Base-by-base conservation (phyloP, 1,140 invertebrate species). In the Ladona fulva region DNA sequence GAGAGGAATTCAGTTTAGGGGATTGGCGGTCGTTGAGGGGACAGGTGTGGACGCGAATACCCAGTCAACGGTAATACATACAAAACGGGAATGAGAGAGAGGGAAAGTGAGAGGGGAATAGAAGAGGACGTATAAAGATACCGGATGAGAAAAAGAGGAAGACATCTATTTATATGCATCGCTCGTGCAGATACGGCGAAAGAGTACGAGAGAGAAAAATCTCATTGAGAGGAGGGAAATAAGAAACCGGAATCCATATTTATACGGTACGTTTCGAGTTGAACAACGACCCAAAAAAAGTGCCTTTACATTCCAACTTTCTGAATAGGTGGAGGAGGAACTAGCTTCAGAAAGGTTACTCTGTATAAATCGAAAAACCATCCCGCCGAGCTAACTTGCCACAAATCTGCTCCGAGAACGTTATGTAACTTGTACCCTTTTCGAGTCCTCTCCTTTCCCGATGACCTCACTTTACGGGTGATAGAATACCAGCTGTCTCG, bases 11-110 rank as follows among this genome's bases (percentile, higher is more conserved):
- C 14, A 19, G 16, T 66, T 22, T 22, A 22, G 12, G 52, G 52
- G 3, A 22, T 22, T 12, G 52, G 52, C 16, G 52, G 52, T 22
- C 52, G 52, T 12, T 16, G 12, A 6, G 52, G 52, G 52, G 3
- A 66, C 52, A 66, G 52, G 52, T 66, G 52, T 66, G 52, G 52
- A 66, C 52, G 52, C 52, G n/a, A 22, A 66, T 66, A 66, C n/a
- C 52, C 52, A 6, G 52, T 3, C 3, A 19, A 19, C 52, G n/a
- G 52, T 66, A 19, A 66, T 66, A 66, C 52, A 66, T 66, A 66
- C 52, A 66, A 66, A 66, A 22, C 52, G 52, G 52, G 14, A 66
- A 66, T 11, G 44, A 52, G 44, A 52, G 44, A 52, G 19, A 19
- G 10, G 10, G 44, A 19, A 52, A 52, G 10, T 19, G 10, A 22